Conservation (phyloP, 2,888 invertebrate species). For the Trisateles emortualis region DNA sequence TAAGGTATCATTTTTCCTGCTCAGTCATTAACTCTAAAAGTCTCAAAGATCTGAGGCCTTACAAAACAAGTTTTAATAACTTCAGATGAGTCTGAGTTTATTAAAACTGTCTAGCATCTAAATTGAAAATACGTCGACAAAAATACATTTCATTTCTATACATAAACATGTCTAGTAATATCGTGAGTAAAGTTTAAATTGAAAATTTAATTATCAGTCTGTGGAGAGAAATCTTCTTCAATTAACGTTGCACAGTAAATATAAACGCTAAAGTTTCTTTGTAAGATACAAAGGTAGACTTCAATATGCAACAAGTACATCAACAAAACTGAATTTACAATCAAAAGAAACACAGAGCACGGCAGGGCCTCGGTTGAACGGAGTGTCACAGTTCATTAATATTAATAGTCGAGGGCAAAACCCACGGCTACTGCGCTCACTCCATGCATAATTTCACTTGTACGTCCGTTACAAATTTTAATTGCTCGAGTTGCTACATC, state of each 20-base stretch:
- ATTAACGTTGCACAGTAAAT: constrained; percentile 32
- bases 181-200: neutral
- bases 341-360: constrained; percentile 74
- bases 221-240: constrained; percentile 17
- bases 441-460: constrained; percentile 80
- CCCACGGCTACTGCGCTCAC: constrained; percentile 72
- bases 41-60: too few species aligned
- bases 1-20: too few species aligned
- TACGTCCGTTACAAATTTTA: constrained; percentile 76
- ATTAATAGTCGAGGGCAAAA: constrained; percentile 75
- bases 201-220: constrained; percentile 27
- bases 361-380: constrained; percentile 63
- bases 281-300: constrained; percentile 45
- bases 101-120: neutral
- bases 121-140: neutral
- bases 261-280: constrained; percentile 28
- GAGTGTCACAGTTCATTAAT: constrained; percentile 83
- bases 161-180: neutral
- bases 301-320: constrained; percentile 74
- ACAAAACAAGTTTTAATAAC: neutral
- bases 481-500: constrained; percentile 72
- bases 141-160: neutral
- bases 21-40: too few species aligned
- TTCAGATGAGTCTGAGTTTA: neutral
- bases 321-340: constrained; percentile 74